phyloP scores from a whole-genome alignment of 2,797 vertebrate genomes.

The Tachyglossus aculeatus region DNA sequence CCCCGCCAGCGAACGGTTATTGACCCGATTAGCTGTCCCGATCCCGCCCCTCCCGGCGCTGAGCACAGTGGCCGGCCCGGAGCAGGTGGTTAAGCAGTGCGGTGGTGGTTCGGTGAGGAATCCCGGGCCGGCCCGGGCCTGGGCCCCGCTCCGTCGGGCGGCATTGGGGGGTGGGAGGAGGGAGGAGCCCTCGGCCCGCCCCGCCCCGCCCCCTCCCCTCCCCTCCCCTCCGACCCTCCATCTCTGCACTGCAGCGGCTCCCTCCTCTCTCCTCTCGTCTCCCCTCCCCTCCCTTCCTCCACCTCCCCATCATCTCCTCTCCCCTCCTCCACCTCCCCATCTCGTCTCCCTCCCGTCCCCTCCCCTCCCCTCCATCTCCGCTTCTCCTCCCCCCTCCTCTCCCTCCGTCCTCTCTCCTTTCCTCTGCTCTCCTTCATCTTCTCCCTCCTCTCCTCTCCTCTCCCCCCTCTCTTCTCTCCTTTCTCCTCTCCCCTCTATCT shows the following conservation, averaged over 20 bases:
- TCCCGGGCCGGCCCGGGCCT: slow-evolving; percentile 13
- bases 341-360: too few relatives aligned
- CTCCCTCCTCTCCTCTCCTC: too few relatives aligned
- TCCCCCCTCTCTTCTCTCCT: too few relatives aligned
- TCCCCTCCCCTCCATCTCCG: too few relatives aligned
- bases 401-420: too few relatives aligned
- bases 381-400: too few relatives aligned
- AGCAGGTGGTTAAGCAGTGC: not conserved
- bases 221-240: not conserved
- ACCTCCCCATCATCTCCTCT: not conserved
- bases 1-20: not conserved
- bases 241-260: slow-evolving; percentile 73
- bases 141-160: slow-evolving; percentile 48
- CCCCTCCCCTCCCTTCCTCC: not conserved
- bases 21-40: not conserved
- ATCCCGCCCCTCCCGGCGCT: not conserved
- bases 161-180: slow-evolving; percentile 69
- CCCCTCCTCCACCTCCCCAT: too few relatives aligned
- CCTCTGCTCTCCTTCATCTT: too few relatives aligned
- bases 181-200: slow-evolving; percentile 15
- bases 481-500: too few relatives aligned
- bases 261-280: not conserved
- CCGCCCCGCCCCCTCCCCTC: slow-evolving; percentile 23
- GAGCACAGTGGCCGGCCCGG: not conserved
- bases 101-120: not conserved